Evolutionary conservation across 2,797 vertebrate genomes (phyloP).

Genomic region (Falco rusticolus): DNA sequence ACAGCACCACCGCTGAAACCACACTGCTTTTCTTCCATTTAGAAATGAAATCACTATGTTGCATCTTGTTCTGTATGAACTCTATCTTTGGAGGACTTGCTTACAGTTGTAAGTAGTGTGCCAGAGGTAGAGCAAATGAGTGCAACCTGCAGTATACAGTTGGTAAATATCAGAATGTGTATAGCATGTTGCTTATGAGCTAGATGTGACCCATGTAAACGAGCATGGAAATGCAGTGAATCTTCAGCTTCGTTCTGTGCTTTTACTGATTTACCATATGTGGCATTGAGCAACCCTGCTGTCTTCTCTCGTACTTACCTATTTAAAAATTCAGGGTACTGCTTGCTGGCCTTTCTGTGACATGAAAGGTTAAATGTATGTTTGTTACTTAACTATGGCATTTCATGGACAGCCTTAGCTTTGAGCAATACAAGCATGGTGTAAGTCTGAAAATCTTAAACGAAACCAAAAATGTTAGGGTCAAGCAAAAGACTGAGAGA

Average conservation of each 20-base stretch:
- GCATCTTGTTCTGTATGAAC: background rate
- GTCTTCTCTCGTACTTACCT: background rate
- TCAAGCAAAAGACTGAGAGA: background rate
- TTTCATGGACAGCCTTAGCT: background rate
- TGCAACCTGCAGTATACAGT: background rate
- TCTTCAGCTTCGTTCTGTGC: background rate
- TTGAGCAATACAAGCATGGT: background rate
- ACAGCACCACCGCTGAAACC: background rate
- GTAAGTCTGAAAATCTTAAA: background rate
- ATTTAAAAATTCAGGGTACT: background rate
- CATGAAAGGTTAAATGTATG: background rate
- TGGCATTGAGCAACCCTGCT: background rate
- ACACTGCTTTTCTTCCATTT: background rate
- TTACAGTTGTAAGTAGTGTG: background rate
- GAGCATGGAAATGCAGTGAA: background rate
- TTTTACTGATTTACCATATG: background rate
- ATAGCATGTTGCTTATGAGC: background rate
- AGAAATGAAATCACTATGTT: background rate
- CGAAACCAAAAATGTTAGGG: background rate
- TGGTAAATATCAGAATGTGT: too few species aligned
- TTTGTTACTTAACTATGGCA: background rate
- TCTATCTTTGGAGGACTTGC: background rate
- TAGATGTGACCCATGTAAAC: background rate
- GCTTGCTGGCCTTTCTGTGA: background rate
- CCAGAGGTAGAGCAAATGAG: background rate